Evolutionary conservation across 2,113 vertebrate species (phyloP).

Genomic region (Malurus alboscapulatus): DNA sequence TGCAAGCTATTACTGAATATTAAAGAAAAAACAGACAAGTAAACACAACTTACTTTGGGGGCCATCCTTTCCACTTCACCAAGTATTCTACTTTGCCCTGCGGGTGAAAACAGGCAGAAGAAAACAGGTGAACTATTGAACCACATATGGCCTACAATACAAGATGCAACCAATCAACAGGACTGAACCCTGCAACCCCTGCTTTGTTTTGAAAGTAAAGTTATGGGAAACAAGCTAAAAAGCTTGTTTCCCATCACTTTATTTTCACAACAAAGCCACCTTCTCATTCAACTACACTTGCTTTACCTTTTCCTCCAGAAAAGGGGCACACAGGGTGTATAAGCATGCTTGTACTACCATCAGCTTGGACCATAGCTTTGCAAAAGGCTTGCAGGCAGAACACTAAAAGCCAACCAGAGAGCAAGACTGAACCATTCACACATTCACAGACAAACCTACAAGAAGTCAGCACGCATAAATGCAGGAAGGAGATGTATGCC

Average conservation of each 20-base stretch:
- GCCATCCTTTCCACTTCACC: slow-evolving; percentile 99
- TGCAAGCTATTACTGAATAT: not conserved
- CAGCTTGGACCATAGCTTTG: not conserved
- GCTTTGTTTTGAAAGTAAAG: no score
- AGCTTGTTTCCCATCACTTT: not conserved
- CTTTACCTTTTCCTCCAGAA: not conserved
- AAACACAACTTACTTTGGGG: slow-evolving; percentile 89
- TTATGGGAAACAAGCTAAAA: no score
- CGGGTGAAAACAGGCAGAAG: slow-evolving; percentile 47
- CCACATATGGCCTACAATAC: not conserved
- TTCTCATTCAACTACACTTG: not conserved
- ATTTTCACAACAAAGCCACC: slow-evolving; percentile 24
- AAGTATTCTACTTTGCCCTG: slow-evolving; percentile 98
- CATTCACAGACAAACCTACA: not conserved
- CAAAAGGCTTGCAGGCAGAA: not conserved
- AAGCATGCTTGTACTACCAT: not conserved
- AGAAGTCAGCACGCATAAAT: not conserved
- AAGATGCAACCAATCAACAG: not conserved
- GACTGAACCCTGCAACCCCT: not conserved
- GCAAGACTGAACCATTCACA: not conserved
- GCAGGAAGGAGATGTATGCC: not conserved
- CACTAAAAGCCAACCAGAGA: not conserved
- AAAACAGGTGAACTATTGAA: not conserved
- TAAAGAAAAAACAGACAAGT: not conserved
- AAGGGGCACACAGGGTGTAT: not conserved